A percentile compares a stretch with the other conserved stretches of the same genome.
Evolutionary conservation across 1,140 invertebrate species (phyloP).

Genomic region (Laodelphax striatellus): DNA sequence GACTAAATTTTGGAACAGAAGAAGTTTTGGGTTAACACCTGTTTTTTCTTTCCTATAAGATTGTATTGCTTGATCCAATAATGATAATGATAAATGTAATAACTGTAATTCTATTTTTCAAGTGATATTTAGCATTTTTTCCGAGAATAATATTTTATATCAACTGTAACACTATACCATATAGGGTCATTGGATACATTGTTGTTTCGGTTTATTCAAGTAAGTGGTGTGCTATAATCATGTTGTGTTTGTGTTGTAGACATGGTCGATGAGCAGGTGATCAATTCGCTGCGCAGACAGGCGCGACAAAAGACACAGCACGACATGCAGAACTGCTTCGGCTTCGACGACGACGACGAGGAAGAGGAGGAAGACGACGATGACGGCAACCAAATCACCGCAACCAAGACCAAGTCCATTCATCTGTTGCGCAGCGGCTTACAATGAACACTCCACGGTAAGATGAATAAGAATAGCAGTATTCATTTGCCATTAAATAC

Average conservation of each 20-base stretch:
- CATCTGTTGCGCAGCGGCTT: no score
- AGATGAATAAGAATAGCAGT: background rate
- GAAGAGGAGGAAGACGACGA: conserved; percentile 15
- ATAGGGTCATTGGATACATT: background rate
- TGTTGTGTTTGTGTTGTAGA: background rate
- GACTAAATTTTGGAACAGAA: no score
- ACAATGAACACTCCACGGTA: background rate
- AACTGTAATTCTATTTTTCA: no score
- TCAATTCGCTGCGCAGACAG: background rate
- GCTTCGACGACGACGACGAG: conserved; percentile 55
- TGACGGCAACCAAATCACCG: conserved; percentile 10
- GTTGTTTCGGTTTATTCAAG: background rate
- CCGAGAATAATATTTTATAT: no score
- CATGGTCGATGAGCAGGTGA: conserved; percentile 4
- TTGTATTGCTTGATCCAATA: no score
- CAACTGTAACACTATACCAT: no score
- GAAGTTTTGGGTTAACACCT: no score
- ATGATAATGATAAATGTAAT: no score
- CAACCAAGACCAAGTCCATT: background rate
- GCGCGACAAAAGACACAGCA: conserved; percentile 4
- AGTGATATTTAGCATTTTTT: no score
- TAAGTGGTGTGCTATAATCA: background rate
- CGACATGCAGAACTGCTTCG: conserved; percentile 70
- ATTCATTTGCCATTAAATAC: no score
- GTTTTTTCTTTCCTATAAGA: no score